Evolutionary conservation across 64 coral and sea anemone species (phyloP).

Genomic region (Dendrophyllia cribrosa): DNA sequence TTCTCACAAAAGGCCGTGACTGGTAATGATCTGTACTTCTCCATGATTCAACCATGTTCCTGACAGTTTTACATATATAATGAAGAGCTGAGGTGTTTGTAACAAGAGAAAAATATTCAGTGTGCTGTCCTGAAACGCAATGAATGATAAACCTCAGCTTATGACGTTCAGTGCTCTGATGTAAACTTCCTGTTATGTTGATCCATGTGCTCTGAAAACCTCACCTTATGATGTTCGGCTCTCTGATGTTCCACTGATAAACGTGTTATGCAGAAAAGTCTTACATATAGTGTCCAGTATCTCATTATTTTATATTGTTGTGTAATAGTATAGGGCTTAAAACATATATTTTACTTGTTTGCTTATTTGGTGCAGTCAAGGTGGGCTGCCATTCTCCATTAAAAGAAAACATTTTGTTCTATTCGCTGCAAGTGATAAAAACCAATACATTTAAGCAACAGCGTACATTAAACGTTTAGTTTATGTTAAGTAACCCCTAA

Average conservation of each 20-base stretch:
- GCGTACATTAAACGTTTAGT: no score
- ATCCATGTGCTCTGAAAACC: constrained; percentile 27
- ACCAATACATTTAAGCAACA: not conserved
- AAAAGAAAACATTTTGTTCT: constrained; percentile 46
- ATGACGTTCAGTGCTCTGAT: constrained; percentile 47
- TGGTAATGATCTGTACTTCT: constrained; percentile 44
- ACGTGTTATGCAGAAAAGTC: constrained; percentile 24
- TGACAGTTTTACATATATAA: not conserved
- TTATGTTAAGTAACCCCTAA: no score
- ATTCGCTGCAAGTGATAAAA: constrained; percentile 36
- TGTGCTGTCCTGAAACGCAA: constrained; percentile 29
- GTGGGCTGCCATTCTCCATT: not conserved
- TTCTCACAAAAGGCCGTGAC: constrained; percentile 59
- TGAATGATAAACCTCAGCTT: constrained; percentile 39
- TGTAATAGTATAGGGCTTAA: not conserved
- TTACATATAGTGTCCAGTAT: not conserved
- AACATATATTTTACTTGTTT: not conserved
- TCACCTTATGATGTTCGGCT: constrained; percentile 44
- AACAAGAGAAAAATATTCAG: constrained; percentile 38
- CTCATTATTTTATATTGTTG: not conserved
- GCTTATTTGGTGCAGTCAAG: not conserved
- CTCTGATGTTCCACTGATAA: not conserved
- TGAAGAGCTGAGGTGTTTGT: constrained; percentile 31
- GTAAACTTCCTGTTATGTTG: constrained; percentile 17
- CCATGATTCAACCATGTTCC: constrained; percentile 37